phyloP scores from a whole-genome alignment of 23 tunicate genomes.

The Aplidium turbinatum region DNA sequence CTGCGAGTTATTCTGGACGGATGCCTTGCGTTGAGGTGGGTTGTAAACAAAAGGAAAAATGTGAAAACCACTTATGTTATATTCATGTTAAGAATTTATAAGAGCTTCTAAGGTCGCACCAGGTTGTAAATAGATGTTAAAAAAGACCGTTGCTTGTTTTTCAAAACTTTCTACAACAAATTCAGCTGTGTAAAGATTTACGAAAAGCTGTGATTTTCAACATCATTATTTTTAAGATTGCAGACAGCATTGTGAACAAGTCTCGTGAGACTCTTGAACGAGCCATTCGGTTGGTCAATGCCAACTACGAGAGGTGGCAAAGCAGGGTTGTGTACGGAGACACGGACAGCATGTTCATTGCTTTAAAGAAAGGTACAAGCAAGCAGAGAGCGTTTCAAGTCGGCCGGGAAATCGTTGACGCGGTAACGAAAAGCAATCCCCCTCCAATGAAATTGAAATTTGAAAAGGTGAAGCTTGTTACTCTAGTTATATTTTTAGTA shows the following conservation, averaged over 20 bases:
- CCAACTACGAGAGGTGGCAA: conserved; percentile 55
- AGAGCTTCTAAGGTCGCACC: no score
- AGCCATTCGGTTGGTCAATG: conserved; percentile 68
- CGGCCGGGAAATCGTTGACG: conserved; percentile 66
- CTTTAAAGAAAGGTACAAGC: conserved; percentile 62
- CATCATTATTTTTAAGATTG: conserved; percentile 53
- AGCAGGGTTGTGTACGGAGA: conserved; percentile 91
- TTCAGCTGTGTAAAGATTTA: no score
- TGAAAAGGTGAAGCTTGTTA: conserved; percentile 68
- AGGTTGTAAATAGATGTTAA: no score
- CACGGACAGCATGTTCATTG: conserved; percentile 92
- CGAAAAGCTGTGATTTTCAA: no score
- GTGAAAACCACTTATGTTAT: no score
- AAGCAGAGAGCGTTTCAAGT: conserved; percentile 74
- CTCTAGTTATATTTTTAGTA: background rate
- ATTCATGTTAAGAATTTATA: no score
- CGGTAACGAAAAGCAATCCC: conserved; percentile 70
- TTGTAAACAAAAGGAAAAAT: no score
- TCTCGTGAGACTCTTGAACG: conserved; percentile 91
- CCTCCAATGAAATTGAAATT: conserved; percentile 84
- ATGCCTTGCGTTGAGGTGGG: conserved; percentile 99
- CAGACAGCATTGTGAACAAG: conserved; percentile 89
- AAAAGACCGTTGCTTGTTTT: no score
- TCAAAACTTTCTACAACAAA: no score
- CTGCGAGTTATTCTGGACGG: conserved; percentile 93